A percentile compares a stretch with the other conserved stretches of the same genome.
These are phyloP conservation scores for Caenorhabditis zanzibari DNA, from an alignment of 2,888 invertebrate species.

Conservation along the genomic window DNA sequence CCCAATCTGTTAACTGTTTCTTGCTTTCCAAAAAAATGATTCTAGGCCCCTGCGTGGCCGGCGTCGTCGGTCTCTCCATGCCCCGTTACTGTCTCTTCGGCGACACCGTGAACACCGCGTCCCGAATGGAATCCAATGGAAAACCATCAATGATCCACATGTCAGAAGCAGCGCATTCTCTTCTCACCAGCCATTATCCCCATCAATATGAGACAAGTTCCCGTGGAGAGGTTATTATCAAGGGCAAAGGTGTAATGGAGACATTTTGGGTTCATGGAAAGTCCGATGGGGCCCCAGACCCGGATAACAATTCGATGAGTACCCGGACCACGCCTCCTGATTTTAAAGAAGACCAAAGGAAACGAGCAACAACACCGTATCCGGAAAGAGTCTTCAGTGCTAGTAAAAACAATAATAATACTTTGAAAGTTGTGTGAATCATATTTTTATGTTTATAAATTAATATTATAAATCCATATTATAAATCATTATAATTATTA, in stretches of 20 bases:
- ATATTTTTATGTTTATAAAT: not conserved
- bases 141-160: slow-evolving; percentile 78
- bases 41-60: slow-evolving; percentile 76
- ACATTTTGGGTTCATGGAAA: slow-evolving; percentile 65
- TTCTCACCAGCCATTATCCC: slow-evolving; percentile 72
- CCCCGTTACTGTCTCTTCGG: slow-evolving; percentile 81
- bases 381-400: slow-evolving; percentile 21
- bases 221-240: slow-evolving; percentile 79
- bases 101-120: slow-evolving; percentile 81
- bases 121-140: slow-evolving; percentile 80
- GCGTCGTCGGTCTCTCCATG: slow-evolving; percentile 79
- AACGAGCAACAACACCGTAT: slow-evolving; percentile 42
- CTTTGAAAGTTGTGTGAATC: slow-evolving; percentile 28
- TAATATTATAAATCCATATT: too few species aligned
- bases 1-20: too few species aligned
- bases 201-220: slow-evolving; percentile 77
- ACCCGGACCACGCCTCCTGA: slow-evolving; percentile 26
- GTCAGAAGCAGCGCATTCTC: slow-evolving; percentile 72
- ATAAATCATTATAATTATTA: not conserved
- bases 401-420: slow-evolving; percentile 3
- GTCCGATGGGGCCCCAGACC: not conserved
- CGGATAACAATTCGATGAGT: not conserved
- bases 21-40: too few species aligned
- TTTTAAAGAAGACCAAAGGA: slow-evolving; percentile 4
- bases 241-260: slow-evolving; percentile 69